Conservation (phyloP, 2,797 vertebrate species). For the Enoplosus armatus region DNA sequence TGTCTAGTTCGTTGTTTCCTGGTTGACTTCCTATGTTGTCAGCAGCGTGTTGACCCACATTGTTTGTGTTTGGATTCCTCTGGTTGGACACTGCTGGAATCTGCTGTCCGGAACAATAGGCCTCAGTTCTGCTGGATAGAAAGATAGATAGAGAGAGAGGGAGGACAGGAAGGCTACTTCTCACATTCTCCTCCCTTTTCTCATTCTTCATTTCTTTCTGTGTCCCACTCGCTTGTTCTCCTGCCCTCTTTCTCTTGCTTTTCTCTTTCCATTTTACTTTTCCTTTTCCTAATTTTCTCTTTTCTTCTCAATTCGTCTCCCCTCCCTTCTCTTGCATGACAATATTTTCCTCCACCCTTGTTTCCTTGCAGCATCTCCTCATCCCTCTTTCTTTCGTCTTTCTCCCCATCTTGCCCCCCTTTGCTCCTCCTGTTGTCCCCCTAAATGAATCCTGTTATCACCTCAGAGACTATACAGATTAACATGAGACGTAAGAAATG, state of each 20-base stretch:
- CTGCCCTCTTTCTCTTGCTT: background rate
- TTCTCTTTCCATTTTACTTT: background rate
- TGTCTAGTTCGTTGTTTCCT: constrained; percentile 25
- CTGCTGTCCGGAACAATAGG: constrained; percentile 56
- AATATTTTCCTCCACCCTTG: constrained; percentile 10
- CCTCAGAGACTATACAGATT: background rate
- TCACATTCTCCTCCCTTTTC: background rate
- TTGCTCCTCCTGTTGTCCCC: background rate
- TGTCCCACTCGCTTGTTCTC: background rate
- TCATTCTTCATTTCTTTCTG: background rate
- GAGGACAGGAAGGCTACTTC: background rate
- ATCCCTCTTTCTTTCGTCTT: background rate
- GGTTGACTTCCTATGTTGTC: constrained; percentile 34
- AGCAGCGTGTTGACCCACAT: constrained; percentile 52
- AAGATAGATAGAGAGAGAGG: constrained; percentile 16
- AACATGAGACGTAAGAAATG: background rate
- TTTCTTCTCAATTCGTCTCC: background rate
- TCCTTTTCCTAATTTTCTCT: background rate
- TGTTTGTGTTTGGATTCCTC: constrained; percentile 60
- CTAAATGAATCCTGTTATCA: background rate
- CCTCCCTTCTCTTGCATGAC: background rate
- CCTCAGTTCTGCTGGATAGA: constrained; percentile 60
- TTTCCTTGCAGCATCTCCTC: constrained; percentile 5
- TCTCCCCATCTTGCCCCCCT: background rate
- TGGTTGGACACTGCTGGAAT: constrained; percentile 42